Evolutionary conservation across 2,113 vertebrate genomes (phyloP).

Genomic region (Channa maculata): DNA sequence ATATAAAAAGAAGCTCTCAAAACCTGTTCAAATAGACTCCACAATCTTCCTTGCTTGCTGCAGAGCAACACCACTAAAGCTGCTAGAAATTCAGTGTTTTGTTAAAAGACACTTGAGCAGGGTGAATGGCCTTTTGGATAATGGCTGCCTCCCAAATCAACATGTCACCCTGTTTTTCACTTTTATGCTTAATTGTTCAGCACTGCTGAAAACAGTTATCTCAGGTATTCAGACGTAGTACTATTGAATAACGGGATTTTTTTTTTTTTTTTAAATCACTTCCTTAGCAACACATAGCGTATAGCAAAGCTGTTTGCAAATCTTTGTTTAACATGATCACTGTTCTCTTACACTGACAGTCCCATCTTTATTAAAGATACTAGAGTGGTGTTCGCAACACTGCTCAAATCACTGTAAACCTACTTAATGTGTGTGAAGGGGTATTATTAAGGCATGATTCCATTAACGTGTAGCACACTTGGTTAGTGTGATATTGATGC

Average conservation of each 20-base stretch:
- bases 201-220: slow-evolving; percentile 2
- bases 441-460: background rate
- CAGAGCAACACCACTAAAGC: slow-evolving; percentile 47
- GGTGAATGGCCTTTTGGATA: slow-evolving; percentile 35
- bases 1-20: slow-evolving; percentile 12
- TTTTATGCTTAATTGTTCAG: slow-evolving; percentile 40
- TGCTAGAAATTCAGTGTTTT: slow-evolving; percentile 35
- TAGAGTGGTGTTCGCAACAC: too few relatives aligned
- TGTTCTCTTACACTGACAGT: background rate
- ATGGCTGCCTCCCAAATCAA: slow-evolving; percentile 23
- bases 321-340: background rate
- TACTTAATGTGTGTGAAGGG: background rate
- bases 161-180: slow-evolving; percentile 8
- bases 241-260: too few relatives aligned
- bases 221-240: background rate
- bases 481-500: too few relatives aligned
- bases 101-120: slow-evolving; percentile 54
- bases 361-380: background rate
- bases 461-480: too few relatives aligned
- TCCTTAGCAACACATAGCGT: background rate
- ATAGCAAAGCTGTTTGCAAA: background rate
- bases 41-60: slow-evolving; percentile 26
- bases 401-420: background rate
- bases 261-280: too few relatives aligned
- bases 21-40: slow-evolving; percentile 9